Evolutionary conservation across 2,113 vertebrate genomes (phyloP).

Genomic region (Scartelaos histophorus): DNA sequence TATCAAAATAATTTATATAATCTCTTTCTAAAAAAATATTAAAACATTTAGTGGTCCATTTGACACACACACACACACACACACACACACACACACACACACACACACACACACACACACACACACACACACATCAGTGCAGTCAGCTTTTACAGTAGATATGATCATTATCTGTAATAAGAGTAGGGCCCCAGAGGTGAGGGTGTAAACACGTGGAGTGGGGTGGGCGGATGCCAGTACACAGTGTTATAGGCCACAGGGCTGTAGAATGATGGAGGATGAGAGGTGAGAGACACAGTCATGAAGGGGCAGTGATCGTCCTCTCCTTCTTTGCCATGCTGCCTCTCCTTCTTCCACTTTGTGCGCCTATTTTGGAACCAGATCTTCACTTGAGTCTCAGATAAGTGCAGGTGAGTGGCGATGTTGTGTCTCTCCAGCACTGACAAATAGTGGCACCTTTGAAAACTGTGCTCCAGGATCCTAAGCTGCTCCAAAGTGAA

Average conservation of each 20-base stretch:
- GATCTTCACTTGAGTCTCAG: constrained; percentile 81
- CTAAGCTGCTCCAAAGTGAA: constrained; percentile 76
- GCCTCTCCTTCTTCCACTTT: constrained; percentile 79
- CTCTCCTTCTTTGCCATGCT: constrained; percentile 37
- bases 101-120: no score
- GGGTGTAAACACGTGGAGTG: constrained; percentile 19
- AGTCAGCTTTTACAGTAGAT: background rate
- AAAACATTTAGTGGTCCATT: background rate
- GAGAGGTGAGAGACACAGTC: background rate
- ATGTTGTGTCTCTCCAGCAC: constrained; percentile 75
- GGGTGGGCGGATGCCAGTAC: constrained; percentile 20
- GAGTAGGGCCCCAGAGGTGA: constrained; percentile 12
- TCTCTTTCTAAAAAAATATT: constrained; percentile 32
- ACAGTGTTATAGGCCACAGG: constrained; percentile 13
- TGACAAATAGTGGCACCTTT: constrained; percentile 74
- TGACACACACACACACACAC: background rate
- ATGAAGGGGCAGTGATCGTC: constrained; percentile 37
- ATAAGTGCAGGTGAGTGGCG: constrained; percentile 67
- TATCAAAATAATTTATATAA: constrained; percentile 59
- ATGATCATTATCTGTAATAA: constrained; percentile 18
- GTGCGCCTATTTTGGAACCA: constrained; percentile 83
- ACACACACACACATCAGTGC: constrained; percentile 8
- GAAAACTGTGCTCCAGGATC: constrained; percentile 75
- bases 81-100: no score
- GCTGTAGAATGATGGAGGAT: background rate